Evolutionary conservation across 2,888 invertebrate species (phyloP), one percentile per base, ranked within the genome.

Genomic region (Chrysolina haemoptera): DNA sequence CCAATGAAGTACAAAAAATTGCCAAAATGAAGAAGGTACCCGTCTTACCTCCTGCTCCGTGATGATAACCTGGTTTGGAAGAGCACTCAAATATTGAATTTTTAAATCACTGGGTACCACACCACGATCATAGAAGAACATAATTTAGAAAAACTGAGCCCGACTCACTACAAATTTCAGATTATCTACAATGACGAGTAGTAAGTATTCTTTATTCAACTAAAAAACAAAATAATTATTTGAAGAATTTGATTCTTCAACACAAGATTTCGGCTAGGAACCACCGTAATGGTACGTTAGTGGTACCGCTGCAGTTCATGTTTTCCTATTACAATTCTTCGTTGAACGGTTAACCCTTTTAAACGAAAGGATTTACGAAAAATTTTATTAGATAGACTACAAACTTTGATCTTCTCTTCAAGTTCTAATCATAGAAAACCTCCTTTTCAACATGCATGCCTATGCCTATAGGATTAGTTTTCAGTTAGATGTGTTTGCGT

Each of bases 31-130:
- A 59, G 27, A 53, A 40, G 55, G 65, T 65, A 66, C 50, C 50
- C 43, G 16, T 35, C 22, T 1, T 50, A 50, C 50, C 53, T 67
- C 40, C 53, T 50, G 14, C 10, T 1, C 40, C 18, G 40, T 11
- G 35, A 67, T 67, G 20, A 12, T 53, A 40, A 3, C 67, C 67
- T 53, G 40, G 18, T 53, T 35, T 20, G 3, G 14, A 22, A 53
- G 20, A 35, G 43, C 18, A 55, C 67, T 67, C 18, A 40, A 67
- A 67, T 67, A 67, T 67, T 67, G 67, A 67, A 55, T 67, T 66
- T 65, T 67, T 55, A 35, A 53, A 67, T 53, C 67, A 67, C 6
- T 12, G 43, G 41, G 53, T 65, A 43, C 41, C 67, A 67, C 41
- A 43, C 41, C 67, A 67, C 41, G 18, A 67, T 43, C 53, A 50